Evolutionary conservation across 2,113 vertebrate genomes (phyloP), one percentile per base, ranked within the genome.

Genomic region (Dryoscopus gambensis): DNA sequence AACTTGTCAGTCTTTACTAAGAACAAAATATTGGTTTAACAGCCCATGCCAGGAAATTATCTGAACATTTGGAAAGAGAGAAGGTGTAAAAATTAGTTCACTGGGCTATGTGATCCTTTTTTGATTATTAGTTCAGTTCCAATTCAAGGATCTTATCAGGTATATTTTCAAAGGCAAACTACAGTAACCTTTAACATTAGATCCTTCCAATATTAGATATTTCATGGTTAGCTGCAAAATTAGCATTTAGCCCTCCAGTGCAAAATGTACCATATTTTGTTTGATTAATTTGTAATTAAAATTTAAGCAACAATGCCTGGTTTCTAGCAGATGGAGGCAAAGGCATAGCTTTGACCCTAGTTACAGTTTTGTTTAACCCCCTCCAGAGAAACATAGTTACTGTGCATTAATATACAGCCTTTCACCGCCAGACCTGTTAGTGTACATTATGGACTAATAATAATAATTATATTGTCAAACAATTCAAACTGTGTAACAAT

Each of bases 391-490:
- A 79, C 92, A 92, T 70, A 94, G 95, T 87, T 89, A 75, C 90
- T 65, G 68, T 87, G 91, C 95, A 57, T 96, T 97, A 97, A 94
- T 94, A 95, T 90, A 95, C 83, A 96, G 93, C 87, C 96, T 97
- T 92, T 96, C 89, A 92, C 94, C 2, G 28, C 78, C 90, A 96
- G 93, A 95, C 86, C 93, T 96, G 94, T 84, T 96, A 96, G 96
- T 96, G 96, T 97, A 97, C 84, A 80, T 96, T 94, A 94, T 95
- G 84, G 88, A 94, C 85, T 97, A 97, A 97, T 97, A 95, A 97
- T 85, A 93, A 91, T 96, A 96, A 97, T 96, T 96, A 97, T 96
- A 90, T 47, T 97, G 93, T 97, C 95, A 97, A 97, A 97, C 91
- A 97, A 87, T 89, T 97, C 95, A 96, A 93, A 97, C 83, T 53